Base-by-base conservation (phyloP, 2,888 invertebrate genomes). In the Lycocerus yunnanus region DNA sequence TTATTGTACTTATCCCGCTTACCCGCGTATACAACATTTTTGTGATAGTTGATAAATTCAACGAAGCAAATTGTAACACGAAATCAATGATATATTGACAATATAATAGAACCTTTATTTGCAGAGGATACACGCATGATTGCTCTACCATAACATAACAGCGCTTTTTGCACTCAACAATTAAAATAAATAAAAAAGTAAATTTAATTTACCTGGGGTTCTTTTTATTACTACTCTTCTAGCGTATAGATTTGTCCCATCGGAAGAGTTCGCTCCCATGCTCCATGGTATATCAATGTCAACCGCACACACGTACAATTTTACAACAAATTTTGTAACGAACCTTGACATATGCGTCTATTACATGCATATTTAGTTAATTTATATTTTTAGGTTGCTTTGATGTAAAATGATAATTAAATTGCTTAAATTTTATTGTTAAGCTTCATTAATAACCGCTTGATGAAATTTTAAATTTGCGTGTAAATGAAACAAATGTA, bases 41-140 rank as follows among this genome's bases (percentile, higher is more conserved):
- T 43, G 6, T 2, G 8, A n/a, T 43, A 43, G n/a, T 43, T 66
- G 11, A 66, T n/a, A n/a, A 43, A 43, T 15, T 24, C 20, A 69
- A 43, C 13, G 16, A 68, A 16, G 67, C 16, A 58, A 68, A 67
- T 43, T 24, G 43, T 43, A 15, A 43, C 15, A 18, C 20, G 15
- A 61, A 72, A 71, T 75, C 71, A 24, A 74, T 70, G 61, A 74
- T 70, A 61, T 67, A 75, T 75, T 68, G 69, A 69, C 66, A 43
- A 72, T 71, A 68, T 68, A 69, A 72, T 69, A 59, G 66, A 65
- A 59, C 61, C 58, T 15, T 66, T 69, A 65, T 68, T 43, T 66
- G 69, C 43, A 70, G 16, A 73, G 76, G 76, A 76, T 73, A 71
- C 60, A 61, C 68, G 76, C 73, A 65, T 76, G 76, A 71, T 63